Base-by-base conservation (phyloP, 2,113 vertebrate genomes). In the Burhinus oedicnemus region DNA sequence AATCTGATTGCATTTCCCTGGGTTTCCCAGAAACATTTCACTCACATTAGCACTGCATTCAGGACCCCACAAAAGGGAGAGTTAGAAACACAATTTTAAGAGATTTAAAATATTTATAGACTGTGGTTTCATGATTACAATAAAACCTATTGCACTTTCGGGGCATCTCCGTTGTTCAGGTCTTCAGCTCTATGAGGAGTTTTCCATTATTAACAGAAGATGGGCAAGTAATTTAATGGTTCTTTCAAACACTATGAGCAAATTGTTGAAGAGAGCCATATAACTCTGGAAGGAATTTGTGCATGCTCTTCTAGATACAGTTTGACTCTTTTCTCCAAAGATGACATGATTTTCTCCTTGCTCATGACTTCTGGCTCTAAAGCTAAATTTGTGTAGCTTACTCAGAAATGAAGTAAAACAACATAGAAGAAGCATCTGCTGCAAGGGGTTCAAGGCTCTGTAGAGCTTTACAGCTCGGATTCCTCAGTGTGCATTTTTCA, bases 61-160 rank as follows among this genome's bases (percentile, higher is more conserved):
- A 91, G 77, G 55, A 98, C 79, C 77, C 57, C 15, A 58, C 49
- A 20, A 70, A 83, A 84, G 26, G 54, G 58, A 76, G 75, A 92
- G 90, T 80, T 91, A 90, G 90, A 95, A 96, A 94, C 87, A 92
- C 38, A 89, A 76, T 95, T 97, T 97, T 81, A 96, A 93, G 95
- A 87, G 49, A 89, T 89, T 96, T 97, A 90, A 98, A 97, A 97
- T 92, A 97, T 98, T 98, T 97, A 97, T 94, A 85, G 86, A 70
- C 83, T 80, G 54, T 0, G 6, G 76, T 91, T 97, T 97, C 94
- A 72, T 30, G 11, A 85, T 95, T 92, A 94, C 81, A 97, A 84
- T 93, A 96, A 97, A 98, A 96, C 45, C 85, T 94, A 94, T 65
- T 95, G 89, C 84, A 83, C 66, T 96, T 96, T 82, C 30, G 96